Evolutionary conservation across 2,797 vertebrate species (phyloP).

Genomic region (Notolepis coatsorum): DNA sequence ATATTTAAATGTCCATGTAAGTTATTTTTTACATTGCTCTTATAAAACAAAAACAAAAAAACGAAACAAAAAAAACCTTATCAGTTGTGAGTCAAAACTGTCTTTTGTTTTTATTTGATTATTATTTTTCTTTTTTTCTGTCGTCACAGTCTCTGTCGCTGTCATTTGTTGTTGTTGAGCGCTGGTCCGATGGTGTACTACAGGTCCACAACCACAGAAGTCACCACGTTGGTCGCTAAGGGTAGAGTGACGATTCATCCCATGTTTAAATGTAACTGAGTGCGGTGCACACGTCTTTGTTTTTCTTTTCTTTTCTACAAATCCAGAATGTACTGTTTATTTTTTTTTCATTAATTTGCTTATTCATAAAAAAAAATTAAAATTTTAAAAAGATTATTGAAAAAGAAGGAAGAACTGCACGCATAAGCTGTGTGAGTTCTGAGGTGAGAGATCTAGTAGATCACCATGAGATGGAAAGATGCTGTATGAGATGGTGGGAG

Average conservation of each 20-base stretch:
- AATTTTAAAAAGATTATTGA: no score
- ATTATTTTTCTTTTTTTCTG: conserved; percentile 64
- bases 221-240: conserved; percentile 49
- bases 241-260: conserved; percentile 57
- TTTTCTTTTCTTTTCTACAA: conserved; percentile 63
- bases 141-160: conserved; percentile 36
- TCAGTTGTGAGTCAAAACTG: conserved; percentile 79
- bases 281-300: conserved; percentile 55
- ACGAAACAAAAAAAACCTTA: conserved; percentile 80
- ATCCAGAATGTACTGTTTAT: conserved; percentile 71
- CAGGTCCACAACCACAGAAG: conserved; percentile 44
- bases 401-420: conserved; percentile 26
- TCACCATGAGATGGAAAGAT: conserved; percentile 36
- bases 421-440: conserved; percentile 75
- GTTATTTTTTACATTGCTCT: conserved; percentile 97
- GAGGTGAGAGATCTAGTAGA: conserved; percentile 71
- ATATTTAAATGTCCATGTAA: conserved; percentile 99
- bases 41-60: conserved; percentile 85
- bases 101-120: no score
- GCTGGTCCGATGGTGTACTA: conserved; percentile 78
- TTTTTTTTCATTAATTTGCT: conserved; percentile 21
- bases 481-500: conserved; percentile 31
- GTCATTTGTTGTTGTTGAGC: conserved; percentile 76
- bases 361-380: no score
- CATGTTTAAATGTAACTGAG: conserved; percentile 54